Evolutionary conservation across 2,113 vertebrate genomes (phyloP).

Genomic region (Crocuta crocuta): DNA sequence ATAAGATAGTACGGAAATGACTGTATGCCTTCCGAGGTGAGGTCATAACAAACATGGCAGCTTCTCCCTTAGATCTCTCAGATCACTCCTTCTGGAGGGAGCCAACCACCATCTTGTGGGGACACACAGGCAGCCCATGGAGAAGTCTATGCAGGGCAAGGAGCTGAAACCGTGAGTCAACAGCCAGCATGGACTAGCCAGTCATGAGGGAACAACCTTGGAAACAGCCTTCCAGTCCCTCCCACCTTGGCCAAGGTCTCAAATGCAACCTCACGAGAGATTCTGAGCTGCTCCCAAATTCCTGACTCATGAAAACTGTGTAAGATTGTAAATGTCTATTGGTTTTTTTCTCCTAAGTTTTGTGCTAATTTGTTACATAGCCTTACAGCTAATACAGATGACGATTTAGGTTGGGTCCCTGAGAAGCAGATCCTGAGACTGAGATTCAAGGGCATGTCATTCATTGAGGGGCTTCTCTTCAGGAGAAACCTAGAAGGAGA

Average conservation of each 20-base stretch:
- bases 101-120: neutral
- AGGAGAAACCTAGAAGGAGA: neutral
- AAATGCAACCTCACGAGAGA: neutral
- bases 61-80: neutral
- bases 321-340: neutral
- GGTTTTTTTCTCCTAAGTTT: neutral
- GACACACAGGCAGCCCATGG: neutral
- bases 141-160: neutral
- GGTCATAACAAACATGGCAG: rapidly evolving
- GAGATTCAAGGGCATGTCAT: rapidly evolving
- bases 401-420: no score
- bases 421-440: neutral
- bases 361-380: neutral
- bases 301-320: neutral
- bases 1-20: neutral
- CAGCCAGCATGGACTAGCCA: neutral
- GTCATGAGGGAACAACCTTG: no score
- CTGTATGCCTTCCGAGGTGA: neutral
- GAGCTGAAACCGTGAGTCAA: no score
- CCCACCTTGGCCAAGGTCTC: no score
- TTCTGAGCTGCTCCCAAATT: neutral
- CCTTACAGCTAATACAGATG: neutral
- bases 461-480: neutral
- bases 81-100: neutral
- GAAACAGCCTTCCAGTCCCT: neutral